Conservation (phyloP, 1,140 invertebrate species). For the Drosophila subobscura region DNA sequence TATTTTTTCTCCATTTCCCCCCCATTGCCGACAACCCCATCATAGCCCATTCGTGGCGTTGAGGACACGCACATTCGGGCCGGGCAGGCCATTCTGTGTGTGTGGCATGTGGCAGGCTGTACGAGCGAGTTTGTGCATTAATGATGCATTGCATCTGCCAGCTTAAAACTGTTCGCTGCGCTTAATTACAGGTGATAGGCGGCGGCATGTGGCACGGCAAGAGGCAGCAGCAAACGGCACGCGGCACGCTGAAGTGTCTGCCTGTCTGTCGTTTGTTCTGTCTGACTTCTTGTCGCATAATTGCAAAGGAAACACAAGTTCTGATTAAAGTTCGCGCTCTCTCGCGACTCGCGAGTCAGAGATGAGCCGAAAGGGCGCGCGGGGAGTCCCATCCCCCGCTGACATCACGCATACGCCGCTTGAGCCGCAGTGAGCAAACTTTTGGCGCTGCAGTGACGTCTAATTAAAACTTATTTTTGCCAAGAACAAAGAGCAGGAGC, state of each 20-base stretch:
- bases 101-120: constrained; percentile 10
- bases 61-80: constrained; percentile 50
- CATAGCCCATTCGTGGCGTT: constrained; percentile 51
- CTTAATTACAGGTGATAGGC: constrained; percentile 68
- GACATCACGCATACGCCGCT: constrained; percentile 59
- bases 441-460: constrained; percentile 54
- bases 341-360: constrained; percentile 16
- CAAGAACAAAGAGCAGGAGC: constrained; percentile 38
- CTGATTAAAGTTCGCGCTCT: constrained; percentile 65
- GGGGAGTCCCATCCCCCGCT: neutral
- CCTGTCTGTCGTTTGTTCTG: too few species aligned
- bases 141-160: constrained; percentile 64
- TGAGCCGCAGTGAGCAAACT: constrained; percentile 43
- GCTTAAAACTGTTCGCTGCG: constrained; percentile 53
- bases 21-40: neutral
- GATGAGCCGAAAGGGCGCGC: constrained; percentile 8
- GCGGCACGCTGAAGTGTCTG: neutral
- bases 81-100: too few species aligned
- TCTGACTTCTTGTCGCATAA: constrained; percentile 71
- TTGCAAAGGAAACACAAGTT: constrained; percentile 65
- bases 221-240: neutral
- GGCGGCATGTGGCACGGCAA: neutral
- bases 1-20: constrained; percentile 35
- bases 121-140: constrained; percentile 63
- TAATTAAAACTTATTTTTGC: constrained; percentile 72